A percentile compares a stretch with the other conserved stretches of the same genome.
These are phyloP conservation scores for Asbolus verrucosus DNA, from an alignment of 1,140 invertebrate species.

Conservation along the genomic window DNA sequence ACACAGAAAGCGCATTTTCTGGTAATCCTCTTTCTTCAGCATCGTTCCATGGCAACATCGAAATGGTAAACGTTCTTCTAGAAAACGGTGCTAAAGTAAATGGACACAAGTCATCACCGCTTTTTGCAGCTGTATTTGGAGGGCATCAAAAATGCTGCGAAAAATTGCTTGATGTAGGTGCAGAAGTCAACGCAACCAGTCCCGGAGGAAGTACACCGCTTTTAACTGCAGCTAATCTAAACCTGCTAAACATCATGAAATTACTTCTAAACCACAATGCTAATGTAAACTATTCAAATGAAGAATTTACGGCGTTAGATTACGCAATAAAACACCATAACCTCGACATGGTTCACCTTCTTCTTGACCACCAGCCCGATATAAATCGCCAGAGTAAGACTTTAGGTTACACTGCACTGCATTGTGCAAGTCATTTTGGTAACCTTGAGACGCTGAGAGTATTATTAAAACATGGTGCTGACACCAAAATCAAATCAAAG, in stretches of 20 bases:
- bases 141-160: not conserved
- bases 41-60: not conserved
- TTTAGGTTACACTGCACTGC: not conserved
- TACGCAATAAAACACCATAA: not conserved
- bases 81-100: conserved; percentile 4
- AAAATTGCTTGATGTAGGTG: conserved; percentile 1
- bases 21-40: not conserved
- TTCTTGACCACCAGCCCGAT: not conserved
- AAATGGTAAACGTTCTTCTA: not conserved
- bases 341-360: not conserved
- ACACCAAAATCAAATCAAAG: conserved; percentile 20
- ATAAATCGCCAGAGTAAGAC: not conserved
- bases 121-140: not conserved
- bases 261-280: not conserved
- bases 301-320: not conserved
- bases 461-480: conserved; percentile 8
- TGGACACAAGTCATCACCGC: not conserved
- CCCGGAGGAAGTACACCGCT: not conserved
- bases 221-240: not conserved
- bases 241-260: not conserved
- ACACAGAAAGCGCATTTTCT: not conserved
- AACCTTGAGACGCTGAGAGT: not conserved
- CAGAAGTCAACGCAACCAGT: conserved; percentile 3
- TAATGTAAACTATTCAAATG: not conserved
- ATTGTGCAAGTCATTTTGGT: not conserved